Evolutionary conservation across 2,113 vertebrate genomes (phyloP).

Genomic region (Xiphophorus hellerii): DNA sequence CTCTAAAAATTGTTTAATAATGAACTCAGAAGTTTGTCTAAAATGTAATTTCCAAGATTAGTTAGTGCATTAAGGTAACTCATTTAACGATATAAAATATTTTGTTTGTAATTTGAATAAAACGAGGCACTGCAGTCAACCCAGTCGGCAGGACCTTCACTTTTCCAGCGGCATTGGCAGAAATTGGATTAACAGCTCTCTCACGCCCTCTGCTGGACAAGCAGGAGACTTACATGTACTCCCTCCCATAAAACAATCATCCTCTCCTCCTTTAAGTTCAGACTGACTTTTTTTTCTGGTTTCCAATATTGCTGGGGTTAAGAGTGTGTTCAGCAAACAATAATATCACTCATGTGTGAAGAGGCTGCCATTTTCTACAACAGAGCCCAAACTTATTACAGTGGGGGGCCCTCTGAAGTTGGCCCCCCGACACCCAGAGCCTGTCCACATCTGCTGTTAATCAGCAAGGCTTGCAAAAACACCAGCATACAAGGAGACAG

Average conservation of each 20-base stretch:
- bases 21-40: background rate
- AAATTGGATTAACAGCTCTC: constrained; percentile 45
- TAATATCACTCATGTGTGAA: constrained; percentile 67
- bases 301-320: constrained; percentile 38
- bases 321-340: constrained; percentile 45
- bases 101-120: background rate
- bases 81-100: background rate
- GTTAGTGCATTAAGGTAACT: background rate
- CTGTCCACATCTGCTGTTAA: constrained; percentile 76
- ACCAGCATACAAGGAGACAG: constrained; percentile 52
- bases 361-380: constrained; percentile 44
- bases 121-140: background rate
- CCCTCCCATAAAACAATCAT: background rate
- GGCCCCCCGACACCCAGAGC: constrained; percentile 62
- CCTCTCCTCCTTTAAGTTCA: constrained; percentile 19
- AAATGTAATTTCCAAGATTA: too few relatives aligned
- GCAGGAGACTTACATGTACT: background rate
- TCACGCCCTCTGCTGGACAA: constrained; percentile 72
- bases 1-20: background rate
- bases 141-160: background rate
- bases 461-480: constrained; percentile 71
- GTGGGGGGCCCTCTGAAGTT: constrained; percentile 56
- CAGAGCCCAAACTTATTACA: constrained; percentile 40
- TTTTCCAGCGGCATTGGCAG: background rate
- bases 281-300: constrained; percentile 25